These are phyloP conservation scores for Casuarius casuarius DNA, from an alignment of 2,113 vertebrate genomes.

Conservation along the genomic window DNA sequence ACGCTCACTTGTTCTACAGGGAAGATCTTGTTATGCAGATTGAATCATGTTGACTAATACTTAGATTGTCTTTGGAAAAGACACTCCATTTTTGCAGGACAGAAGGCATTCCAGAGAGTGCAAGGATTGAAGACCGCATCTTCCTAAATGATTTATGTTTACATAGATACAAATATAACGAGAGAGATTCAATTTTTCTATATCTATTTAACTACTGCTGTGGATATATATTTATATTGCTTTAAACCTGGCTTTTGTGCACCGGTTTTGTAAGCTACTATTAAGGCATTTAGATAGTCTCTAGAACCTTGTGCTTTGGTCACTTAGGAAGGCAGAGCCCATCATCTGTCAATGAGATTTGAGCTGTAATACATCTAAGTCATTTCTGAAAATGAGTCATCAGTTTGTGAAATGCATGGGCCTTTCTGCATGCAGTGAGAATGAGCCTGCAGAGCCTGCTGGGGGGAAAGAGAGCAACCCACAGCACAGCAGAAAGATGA, in stretches of 20 bases:
- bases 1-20: neutral
- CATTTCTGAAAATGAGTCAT: conserved; percentile 1
- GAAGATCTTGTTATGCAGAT: neutral
- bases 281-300: neutral
- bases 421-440: neutral
- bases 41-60: neutral
- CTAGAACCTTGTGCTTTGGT: neutral
- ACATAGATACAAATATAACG: neutral
- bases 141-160: neutral
- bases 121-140: neutral
- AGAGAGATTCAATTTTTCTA: neutral
- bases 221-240: neutral
- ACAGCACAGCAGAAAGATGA: neutral
- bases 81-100: neutral
- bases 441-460: neutral
- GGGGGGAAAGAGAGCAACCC: neutral
- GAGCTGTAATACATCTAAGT: neutral
- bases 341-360: neutral
- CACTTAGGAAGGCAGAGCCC: neutral
- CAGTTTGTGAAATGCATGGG: neutral
- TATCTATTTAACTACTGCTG: neutral
- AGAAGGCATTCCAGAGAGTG: neutral
- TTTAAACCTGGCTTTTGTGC: neutral
- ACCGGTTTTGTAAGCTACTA: neutral
- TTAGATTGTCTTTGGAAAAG: neutral